Evolutionary conservation across 2,888 invertebrate species (phyloP), one percentile per base, ranked within the genome.

Genomic region (Tachina grossa): DNA sequence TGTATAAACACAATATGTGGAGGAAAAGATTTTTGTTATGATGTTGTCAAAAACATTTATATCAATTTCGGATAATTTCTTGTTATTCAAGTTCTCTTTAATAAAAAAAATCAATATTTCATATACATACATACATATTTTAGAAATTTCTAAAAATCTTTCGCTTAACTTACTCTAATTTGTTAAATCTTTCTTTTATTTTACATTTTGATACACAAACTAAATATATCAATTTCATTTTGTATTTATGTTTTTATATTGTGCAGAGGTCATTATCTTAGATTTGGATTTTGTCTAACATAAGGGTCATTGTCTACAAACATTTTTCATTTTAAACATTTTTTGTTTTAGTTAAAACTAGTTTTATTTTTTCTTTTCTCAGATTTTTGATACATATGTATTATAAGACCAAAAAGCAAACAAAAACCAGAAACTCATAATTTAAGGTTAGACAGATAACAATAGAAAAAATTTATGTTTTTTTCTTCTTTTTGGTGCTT

Each of bases 11-110:
- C 9, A 16, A 49, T 11, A 68, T 63, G 11, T 63, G 57, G 14
- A 59, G 39, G 13, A 22, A 65, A 13, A 31, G 9, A 45, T 61
- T 39, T n/a, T 68, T 80, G 53, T 80, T 80, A 53, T 76, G 81
- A 74, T 78, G 77, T 78, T 85, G 85, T 85, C 85, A 85, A 82
- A 83, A 85, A 72, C 82, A 85, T 75, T 76, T 71, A 66, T 66
- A 71, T 65, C 43, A 45, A 57, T n/a, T 66, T 57, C 22, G 66
- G 59, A 49, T 47, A 66, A 43, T 66, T 80, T 61, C 45, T 41
- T 22, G 11, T 45, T 31, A 31, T 31, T 31, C 6, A 31, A 6
- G 31, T 31, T 31, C 0, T 5, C 31, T 31, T 31, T 31, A 31
- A 31, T 31, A 31, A 16, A 43, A 61, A 55, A 85, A 74, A 75